Percentiles rank a stretch among this genome's conserved stretches.
These are phyloP conservation scores for Xestoiulus laeticollis DNA, from an alignment of 2,888 invertebrate species.

Conservation along the genomic window DNA sequence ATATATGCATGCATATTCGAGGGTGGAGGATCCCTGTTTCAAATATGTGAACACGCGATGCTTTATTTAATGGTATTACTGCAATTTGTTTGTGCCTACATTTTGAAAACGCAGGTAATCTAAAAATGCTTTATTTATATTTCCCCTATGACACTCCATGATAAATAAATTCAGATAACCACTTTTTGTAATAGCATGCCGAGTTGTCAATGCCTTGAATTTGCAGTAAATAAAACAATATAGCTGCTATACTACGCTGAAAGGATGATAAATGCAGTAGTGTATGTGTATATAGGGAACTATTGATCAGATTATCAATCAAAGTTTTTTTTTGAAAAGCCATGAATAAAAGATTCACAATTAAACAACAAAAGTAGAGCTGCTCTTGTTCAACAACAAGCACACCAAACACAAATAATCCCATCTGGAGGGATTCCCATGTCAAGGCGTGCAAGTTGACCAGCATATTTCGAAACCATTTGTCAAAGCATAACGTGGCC, in stretches of 20 bases:
- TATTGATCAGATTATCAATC: slow-evolving; percentile 41
- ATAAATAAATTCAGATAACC: background rate
- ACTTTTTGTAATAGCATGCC: background rate
- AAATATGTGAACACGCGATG: background rate
- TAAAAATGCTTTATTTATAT: background rate
- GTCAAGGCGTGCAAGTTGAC: background rate
- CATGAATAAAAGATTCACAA: background rate
- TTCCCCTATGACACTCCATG: background rate
- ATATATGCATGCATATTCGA: background rate
- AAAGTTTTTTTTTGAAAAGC: background rate
- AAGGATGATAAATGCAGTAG: background rate
- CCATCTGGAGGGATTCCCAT: slow-evolving; percentile 33
- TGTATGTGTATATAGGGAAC: background rate
- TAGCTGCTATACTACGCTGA: background rate
- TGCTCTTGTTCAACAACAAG: background rate
- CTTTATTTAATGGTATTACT: background rate
- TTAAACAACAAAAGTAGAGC: background rate
- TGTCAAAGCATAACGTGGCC: slow-evolving; percentile 38
- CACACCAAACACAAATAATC: slow-evolving; percentile 18
- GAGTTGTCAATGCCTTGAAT: background rate
- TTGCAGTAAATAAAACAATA: background rate
- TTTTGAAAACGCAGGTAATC: too few relatives aligned
- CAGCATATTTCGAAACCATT: background rate
- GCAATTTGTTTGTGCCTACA: too few relatives aligned
- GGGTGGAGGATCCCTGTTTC: background rate